These are phyloP conservation scores for Dryadula phaetusa DNA, from an alignment of 2,888 invertebrate genomes.

Conservation along the genomic window DNA sequence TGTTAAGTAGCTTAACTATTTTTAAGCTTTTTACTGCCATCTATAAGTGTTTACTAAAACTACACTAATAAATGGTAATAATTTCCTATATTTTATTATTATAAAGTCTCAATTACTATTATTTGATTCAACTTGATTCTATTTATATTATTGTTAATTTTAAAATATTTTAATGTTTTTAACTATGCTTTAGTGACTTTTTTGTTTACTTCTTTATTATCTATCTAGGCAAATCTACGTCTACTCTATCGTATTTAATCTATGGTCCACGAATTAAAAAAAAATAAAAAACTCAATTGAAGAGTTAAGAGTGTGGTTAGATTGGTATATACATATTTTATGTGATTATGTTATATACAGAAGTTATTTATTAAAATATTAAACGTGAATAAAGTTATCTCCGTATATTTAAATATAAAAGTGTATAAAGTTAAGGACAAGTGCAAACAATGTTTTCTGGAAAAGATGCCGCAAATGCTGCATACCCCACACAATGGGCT, in stretches of 20 bases:
- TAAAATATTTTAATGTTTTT: neutral
- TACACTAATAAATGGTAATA: neutral
- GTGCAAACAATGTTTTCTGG: slow-evolving; percentile 80
- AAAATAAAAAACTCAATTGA: slow-evolving; percentile 28
- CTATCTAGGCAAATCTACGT: neutral
- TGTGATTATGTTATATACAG: slow-evolving; percentile 21
- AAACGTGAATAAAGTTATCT: slow-evolving; percentile 32
- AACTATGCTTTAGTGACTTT: neutral
- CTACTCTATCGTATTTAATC: slow-evolving; percentile 31
- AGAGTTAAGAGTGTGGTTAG: slow-evolving; percentile 30
- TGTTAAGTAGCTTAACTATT: neutral
- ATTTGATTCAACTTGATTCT: neutral
- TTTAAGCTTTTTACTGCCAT: neutral
- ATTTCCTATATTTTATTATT: too few relatives aligned
- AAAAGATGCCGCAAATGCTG: slow-evolving; percentile 85
- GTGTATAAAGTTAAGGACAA: slow-evolving; percentile 11
- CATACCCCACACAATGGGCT: slow-evolving; percentile 91
- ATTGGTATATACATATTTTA: slow-evolving; percentile 27
- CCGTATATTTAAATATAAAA: slow-evolving; percentile 35
- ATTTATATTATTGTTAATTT: too few relatives aligned
- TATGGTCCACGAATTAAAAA: slow-evolving; percentile 23
- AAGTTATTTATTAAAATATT: slow-evolving; percentile 12
- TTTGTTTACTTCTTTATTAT: neutral
- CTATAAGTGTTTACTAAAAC: neutral
- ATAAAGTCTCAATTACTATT: too few relatives aligned